Conservation (phyloP, 2,797 vertebrate species). For the Pteropus rufus region DNA sequence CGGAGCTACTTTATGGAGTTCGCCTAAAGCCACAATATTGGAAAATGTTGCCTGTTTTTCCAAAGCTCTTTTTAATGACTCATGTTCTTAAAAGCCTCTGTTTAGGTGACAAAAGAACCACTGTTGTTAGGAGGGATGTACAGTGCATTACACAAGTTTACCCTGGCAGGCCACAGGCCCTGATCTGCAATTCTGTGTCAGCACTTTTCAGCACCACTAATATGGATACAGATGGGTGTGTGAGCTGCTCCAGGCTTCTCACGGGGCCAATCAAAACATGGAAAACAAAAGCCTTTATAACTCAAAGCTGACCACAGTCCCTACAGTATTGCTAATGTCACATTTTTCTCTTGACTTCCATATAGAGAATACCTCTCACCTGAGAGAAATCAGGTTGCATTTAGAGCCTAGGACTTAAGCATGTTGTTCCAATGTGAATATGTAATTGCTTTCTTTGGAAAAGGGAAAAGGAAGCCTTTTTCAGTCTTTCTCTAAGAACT, state of each 20-base stretch:
- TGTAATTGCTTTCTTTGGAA: constrained; percentile 17
- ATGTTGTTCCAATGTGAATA: background rate
- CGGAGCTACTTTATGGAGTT: background rate
- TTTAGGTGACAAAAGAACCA: constrained; percentile 67
- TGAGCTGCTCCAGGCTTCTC: constrained; percentile 14
- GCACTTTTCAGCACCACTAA: constrained; percentile 60
- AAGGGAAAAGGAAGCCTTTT: constrained; percentile 13
- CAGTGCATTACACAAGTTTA: constrained; percentile 67
- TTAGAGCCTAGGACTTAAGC: background rate
- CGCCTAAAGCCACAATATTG: constrained; percentile 1
- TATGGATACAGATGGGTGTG: constrained; percentile 46
- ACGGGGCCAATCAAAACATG: constrained; percentile 62
- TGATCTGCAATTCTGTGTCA: constrained; percentile 59
- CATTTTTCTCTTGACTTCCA: constrained; percentile 14
- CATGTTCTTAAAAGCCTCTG: constrained; percentile 65
- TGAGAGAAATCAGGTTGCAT: constrained; percentile 56
- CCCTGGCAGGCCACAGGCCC: constrained; percentile 57
- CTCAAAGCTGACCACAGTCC: constrained; percentile 36
- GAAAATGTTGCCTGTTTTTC: constrained; percentile 43
- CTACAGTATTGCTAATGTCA: constrained; percentile 9
- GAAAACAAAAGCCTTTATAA: constrained; percentile 65
- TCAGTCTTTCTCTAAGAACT: constrained; percentile 19
- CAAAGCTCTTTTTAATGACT: constrained; percentile 66
- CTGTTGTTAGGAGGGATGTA: constrained; percentile 66
- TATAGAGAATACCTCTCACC: constrained; percentile 51